These are phyloP conservation scores for Xenus cinereus DNA, from an alignment of 2,113 vertebrate species.

Conservation along the genomic window DNA sequence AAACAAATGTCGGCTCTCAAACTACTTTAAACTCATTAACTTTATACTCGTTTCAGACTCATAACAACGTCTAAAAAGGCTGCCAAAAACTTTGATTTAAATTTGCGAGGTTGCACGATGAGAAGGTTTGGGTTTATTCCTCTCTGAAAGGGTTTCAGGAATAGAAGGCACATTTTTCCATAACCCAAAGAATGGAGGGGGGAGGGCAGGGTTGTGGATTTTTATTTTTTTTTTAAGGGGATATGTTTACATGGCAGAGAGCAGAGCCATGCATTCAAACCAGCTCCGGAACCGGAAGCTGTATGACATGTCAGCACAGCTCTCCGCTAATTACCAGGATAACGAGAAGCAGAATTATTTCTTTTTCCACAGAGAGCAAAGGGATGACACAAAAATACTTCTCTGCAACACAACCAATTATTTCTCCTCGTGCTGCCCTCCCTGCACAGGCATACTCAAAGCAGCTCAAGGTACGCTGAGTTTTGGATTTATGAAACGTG, in stretches of 20 bases:
- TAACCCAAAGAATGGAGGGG: rapidly evolving
- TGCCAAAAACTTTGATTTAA: background rate
- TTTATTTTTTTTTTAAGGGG: background rate
- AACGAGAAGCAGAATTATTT: slow-evolving; percentile 37
- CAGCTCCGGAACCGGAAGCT: slow-evolving; percentile 48
- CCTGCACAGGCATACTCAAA: background rate
- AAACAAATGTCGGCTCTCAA: background rate
- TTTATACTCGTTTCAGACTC: background rate
- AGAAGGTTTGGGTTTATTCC: background rate
- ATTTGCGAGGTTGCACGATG: background rate
- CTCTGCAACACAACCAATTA: background rate
- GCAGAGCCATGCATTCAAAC: slow-evolving; percentile 12
- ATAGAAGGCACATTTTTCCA: background rate
- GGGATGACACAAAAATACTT: background rate
- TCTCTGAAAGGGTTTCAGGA: background rate
- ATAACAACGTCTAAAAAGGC: background rate
- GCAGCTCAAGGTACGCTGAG: background rate
- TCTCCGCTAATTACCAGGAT: slow-evolving; percentile 42
- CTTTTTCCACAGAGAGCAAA: background rate
- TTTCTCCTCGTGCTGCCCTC: background rate
- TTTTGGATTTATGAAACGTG: background rate
- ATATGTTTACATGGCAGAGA: slow-evolving; percentile 31
- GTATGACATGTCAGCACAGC: slow-evolving; percentile 54
- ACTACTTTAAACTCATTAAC: slow-evolving; percentile 20
- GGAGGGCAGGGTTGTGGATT: background rate